These are phyloP conservation scores for Oreocharis arfaki DNA, from an alignment of 2,113 vertebrate genomes.

Conservation along the genomic window DNA sequence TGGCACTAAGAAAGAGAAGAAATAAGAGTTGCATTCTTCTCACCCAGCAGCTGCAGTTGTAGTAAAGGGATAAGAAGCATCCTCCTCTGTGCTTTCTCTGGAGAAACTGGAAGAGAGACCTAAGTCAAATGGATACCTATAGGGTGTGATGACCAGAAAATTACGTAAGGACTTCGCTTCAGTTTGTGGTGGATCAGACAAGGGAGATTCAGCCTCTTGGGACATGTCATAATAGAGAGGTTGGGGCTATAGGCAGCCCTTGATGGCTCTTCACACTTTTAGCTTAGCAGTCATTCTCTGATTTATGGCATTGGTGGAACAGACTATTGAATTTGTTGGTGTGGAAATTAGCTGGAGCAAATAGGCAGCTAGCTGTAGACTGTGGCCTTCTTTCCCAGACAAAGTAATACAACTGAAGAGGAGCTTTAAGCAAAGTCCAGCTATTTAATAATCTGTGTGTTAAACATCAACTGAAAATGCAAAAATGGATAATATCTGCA, in stretches of 20 bases:
- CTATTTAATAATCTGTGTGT: neutral
- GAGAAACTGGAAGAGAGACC: neutral
- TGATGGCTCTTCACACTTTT: neutral
- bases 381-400: neutral
- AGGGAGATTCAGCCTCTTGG: neutral
- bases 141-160: neutral
- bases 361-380: neutral
- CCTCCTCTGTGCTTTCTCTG: neutral
- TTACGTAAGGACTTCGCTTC: neutral
- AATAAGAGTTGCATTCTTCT: neutral
- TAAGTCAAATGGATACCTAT: neutral
- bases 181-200: neutral
- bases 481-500: neutral
- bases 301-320: neutral
- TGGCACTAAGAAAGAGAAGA: neutral
- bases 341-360: neutral
- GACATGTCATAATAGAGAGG: too few species aligned
- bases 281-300: accelerated
- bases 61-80: neutral
- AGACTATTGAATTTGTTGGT: neutral
- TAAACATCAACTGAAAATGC: neutral
- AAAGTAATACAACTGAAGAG: neutral
- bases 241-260: neutral
- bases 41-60: neutral
- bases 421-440: neutral